Evolutionary conservation across 2,888 invertebrate species (phyloP).

Genomic region (Bibio marci): DNA sequence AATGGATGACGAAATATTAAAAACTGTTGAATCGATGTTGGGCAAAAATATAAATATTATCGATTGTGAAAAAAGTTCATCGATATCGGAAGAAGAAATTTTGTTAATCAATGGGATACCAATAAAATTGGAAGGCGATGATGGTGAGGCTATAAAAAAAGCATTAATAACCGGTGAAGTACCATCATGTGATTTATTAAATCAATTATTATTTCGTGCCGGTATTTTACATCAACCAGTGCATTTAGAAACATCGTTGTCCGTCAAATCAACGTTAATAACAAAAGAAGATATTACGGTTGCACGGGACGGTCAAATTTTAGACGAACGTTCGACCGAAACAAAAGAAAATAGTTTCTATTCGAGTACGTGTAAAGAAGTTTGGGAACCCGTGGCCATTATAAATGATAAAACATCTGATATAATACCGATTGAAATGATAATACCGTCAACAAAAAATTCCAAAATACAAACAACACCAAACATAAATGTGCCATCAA

Average conservation of each 20-base stretch:
- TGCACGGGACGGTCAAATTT: constrained; percentile 43
- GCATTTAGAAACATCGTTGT: constrained; percentile 49
- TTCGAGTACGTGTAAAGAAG: constrained; percentile 45
- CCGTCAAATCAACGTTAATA: constrained; percentile 50
- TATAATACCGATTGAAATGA: constrained; percentile 1
- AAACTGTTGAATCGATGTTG: constrained; percentile 54
- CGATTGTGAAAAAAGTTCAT: constrained; percentile 56
- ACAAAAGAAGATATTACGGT: constrained; percentile 55
- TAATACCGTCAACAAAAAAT: constrained; percentile 1
- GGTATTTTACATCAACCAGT: constrained; percentile 49
- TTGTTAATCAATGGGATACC: constrained; percentile 52
- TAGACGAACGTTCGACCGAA: constrained; percentile 52
- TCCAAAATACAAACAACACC: neutral
- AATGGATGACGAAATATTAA: constrained; percentile 44
- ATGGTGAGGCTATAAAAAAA: constrained; percentile 48
- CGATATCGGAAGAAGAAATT: constrained; percentile 51
- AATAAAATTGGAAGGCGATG: constrained; percentile 46
- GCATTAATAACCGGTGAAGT: constrained; percentile 51
- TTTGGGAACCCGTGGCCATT: constrained; percentile 39
- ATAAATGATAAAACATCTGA: neutral
- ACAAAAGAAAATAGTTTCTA: constrained; percentile 55
- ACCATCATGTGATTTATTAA: constrained; percentile 51
- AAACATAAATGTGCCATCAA: neutral
- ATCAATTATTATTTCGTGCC: constrained; percentile 47
- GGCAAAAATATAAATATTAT: constrained; percentile 53